These are phyloP conservation scores for Danio jaintianensis DNA, from an alignment of 2,797 vertebrate species.

Conservation along the genomic window DNA sequence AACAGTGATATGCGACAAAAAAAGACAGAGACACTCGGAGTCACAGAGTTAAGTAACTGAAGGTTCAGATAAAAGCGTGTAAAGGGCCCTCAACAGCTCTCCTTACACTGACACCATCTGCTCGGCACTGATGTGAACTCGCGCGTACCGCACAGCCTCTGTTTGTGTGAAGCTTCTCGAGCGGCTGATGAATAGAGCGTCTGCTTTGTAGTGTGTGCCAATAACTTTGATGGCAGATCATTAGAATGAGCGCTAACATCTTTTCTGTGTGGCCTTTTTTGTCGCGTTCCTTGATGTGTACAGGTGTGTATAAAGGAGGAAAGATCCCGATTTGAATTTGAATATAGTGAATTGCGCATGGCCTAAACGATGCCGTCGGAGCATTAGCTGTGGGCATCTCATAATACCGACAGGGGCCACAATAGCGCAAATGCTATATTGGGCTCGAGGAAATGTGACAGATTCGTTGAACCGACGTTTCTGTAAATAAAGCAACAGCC, in stretches of 20 bases:
- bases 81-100: conserved; percentile 41
- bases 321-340: conserved; percentile 30
- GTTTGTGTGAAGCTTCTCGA: conserved; percentile 42
- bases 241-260: conserved; percentile 59
- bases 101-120: conserved; percentile 37
- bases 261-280: conserved; percentile 45
- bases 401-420: background rate
- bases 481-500: conserved; percentile 31
- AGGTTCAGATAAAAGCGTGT: conserved; percentile 51
- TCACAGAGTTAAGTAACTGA: conserved; percentile 43
- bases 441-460: background rate
- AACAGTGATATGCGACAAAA: conserved; percentile 3
- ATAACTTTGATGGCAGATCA: conserved; percentile 61
- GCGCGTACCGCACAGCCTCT: conserved; percentile 23
- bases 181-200: conserved; percentile 56
- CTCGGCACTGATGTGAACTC: conserved; percentile 26
- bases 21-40: conserved; percentile 21
- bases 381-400: conserved; percentile 9
- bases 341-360: conserved; percentile 25
- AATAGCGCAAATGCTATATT: conserved; percentile 3
- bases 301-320: conserved; percentile 42
- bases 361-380: conserved; percentile 3
- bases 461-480: conserved; percentile 2
- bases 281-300: conserved; percentile 59
- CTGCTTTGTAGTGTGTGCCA: conserved; percentile 52